These are phyloP conservation scores for Lomographa bimaculata DNA, from an alignment of 2,888 invertebrate species.

Conservation along the genomic window DNA sequence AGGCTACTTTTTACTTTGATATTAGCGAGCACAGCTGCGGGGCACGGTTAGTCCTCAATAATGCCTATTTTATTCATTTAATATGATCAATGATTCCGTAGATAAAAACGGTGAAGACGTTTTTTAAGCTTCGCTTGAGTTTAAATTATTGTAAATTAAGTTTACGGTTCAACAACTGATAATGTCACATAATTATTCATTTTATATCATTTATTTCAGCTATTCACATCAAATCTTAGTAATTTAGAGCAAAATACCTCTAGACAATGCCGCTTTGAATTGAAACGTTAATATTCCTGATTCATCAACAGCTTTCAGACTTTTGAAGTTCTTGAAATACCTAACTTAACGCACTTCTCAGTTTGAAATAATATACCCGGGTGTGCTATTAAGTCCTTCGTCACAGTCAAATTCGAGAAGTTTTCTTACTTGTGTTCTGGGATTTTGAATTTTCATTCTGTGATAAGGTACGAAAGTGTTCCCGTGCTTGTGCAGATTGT, in stretches of 20 bases:
- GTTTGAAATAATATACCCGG: constrained; percentile 20
- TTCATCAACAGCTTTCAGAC: constrained; percentile 23
- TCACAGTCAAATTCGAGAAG: not conserved
- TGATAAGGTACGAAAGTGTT: constrained; percentile 2
- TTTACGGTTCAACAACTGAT: too few relatives aligned
- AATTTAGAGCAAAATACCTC: not conserved
- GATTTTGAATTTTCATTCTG: not conserved
- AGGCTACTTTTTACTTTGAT: too few relatives aligned
- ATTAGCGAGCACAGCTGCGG: too few relatives aligned
- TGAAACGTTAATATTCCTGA: constrained; percentile 23
- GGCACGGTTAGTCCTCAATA: too few relatives aligned
- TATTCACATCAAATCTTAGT: not conserved
- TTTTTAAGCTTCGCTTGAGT: too few relatives aligned
- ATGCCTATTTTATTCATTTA: too few relatives aligned
- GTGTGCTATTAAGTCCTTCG: not conserved
- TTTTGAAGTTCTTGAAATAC: constrained; percentile 10
- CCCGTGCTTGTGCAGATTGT: not conserved
- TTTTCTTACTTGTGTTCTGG: not conserved
- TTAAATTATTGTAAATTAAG: too few relatives aligned
- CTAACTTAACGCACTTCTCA: constrained; percentile 13
- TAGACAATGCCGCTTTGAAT: constrained; percentile 8
- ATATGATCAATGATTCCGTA: too few relatives aligned
- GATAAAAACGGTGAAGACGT: too few relatives aligned
- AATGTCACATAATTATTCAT: too few relatives aligned
- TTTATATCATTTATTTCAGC: too few relatives aligned